Conservation (phyloP, 1,140 invertebrate genomes). For the Chironomus striatipennis region DNA sequence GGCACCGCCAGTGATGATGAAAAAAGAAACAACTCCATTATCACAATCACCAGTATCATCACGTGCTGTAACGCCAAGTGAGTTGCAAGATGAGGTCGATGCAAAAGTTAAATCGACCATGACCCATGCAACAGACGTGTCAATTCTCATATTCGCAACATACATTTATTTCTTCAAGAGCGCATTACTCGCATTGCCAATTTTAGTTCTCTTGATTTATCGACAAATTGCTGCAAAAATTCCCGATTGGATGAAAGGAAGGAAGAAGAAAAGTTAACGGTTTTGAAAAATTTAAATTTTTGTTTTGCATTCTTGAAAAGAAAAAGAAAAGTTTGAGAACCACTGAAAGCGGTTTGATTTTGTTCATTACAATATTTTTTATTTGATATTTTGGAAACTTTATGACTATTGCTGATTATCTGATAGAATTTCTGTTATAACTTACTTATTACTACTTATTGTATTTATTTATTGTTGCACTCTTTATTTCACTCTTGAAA, state of each 20-base stretch:
- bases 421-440: not conserved
- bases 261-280: constrained; percentile 25
- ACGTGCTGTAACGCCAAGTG: constrained; percentile 28
- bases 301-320: not conserved
- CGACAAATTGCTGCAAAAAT: constrained; percentile 51
- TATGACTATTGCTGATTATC: not conserved
- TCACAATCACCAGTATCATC: not conserved
- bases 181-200: constrained; percentile 62
- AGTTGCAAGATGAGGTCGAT: constrained; percentile 49
- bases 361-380: no score
- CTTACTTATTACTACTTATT: not conserved
- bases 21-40: constrained; percentile 4
- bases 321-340: constrained; percentile 4
- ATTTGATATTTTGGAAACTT: not conserved
- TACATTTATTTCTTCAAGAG: constrained; percentile 66
- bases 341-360: not conserved
- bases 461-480: no score
- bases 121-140: constrained; percentile 59
- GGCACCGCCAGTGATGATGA: not conserved
- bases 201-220: constrained; percentile 65
- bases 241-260: constrained; percentile 39
- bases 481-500: no score
- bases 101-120: constrained; percentile 54
- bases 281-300: not conserved
- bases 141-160: constrained; percentile 55